These are phyloP conservation scores for Gymnothorax javanicus DNA, from an alignment of 2,797 vertebrate species.

Conservation along the genomic window DNA sequence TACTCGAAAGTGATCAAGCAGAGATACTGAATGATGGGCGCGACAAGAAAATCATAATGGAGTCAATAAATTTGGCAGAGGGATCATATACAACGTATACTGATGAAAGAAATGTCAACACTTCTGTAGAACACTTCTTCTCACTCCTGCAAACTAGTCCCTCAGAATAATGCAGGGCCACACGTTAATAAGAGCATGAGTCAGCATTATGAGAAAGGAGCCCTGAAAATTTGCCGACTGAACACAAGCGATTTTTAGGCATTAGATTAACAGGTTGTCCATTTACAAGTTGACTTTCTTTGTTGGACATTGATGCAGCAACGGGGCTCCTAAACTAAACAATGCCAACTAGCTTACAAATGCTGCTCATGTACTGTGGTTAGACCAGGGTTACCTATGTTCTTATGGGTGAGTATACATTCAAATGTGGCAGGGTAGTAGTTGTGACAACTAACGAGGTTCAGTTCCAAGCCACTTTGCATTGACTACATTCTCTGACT, in stretches of 20 bases:
- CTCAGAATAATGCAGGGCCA: background rate
- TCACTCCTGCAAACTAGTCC: background rate
- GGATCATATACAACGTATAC: constrained; percentile 68
- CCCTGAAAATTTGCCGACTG: background rate
- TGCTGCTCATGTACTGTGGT: no score
- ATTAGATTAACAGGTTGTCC: background rate
- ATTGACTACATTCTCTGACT: no score
- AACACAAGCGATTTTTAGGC: background rate
- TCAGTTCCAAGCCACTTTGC: no score
- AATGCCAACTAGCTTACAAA: background rate
- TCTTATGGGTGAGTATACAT: no score
- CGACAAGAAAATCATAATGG: constrained; percentile 67
- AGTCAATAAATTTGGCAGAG: constrained; percentile 69
- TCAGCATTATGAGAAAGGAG: background rate
- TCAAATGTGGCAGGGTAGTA: no score
- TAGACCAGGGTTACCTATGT: no score
- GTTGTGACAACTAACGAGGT: no score
- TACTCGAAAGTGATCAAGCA: background rate
- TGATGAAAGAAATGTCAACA: constrained; percentile 42
- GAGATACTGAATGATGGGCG: constrained; percentile 27
- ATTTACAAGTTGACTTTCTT: background rate
- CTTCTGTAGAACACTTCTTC: background rate
- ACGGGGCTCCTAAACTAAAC: background rate
- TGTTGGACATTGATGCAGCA: background rate
- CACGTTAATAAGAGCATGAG: background rate